Percentiles rank a stretch among this genome's conserved stretches.
Evolutionary conservation across 1,140 invertebrate genomes (phyloP).

Genomic region (Hycleus cichorii): DNA sequence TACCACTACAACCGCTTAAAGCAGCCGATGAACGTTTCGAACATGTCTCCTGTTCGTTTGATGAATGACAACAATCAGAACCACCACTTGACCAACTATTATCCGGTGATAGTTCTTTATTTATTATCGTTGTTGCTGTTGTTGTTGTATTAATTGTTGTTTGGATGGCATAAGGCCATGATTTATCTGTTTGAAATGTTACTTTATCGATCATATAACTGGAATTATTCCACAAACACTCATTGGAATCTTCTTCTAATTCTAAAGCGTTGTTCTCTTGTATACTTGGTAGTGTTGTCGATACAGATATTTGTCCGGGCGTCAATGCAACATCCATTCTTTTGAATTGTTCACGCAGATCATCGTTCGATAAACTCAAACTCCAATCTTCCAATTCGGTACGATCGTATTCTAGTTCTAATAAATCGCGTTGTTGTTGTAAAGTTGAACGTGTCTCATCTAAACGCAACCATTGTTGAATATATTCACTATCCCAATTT

Average conservation of each 20-base stretch:
- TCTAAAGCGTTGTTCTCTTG: constrained; percentile 64
- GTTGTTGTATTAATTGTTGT: constrained; percentile 4
- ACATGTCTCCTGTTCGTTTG: constrained; percentile 40
- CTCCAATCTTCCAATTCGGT: constrained; percentile 74
- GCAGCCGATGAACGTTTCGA: constrained; percentile 62
- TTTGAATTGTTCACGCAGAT: constrained; percentile 47
- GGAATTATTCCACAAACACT: constrained; percentile 64
- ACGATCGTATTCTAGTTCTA: constrained; percentile 64
- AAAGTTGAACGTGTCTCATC: constrained; percentile 59
- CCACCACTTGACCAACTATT: constrained; percentile 56
- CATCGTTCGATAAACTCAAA: constrained; percentile 61
- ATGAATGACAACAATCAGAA: constrained; percentile 43
- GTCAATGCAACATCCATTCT: constrained; percentile 38
- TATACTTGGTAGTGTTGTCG: constrained; percentile 57
- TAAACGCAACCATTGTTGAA: constrained; percentile 65
- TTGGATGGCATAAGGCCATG: constrained; percentile 44
- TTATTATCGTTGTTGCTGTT: constrained; percentile 11
- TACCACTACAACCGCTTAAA: constrained; percentile 54
- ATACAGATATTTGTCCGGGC: constrained; percentile 51
- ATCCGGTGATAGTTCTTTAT: constrained; percentile 43
- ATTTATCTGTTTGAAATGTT: constrained; percentile 40
- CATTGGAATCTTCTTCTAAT: constrained; percentile 63
- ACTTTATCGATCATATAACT: constrained; percentile 51
- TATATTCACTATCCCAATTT: constrained; percentile 64
- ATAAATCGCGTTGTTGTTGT: constrained; percentile 56